phyloP scores from a whole-genome alignment of 1,140 invertebrate species.

The Listronotus oregonensis region DNA sequence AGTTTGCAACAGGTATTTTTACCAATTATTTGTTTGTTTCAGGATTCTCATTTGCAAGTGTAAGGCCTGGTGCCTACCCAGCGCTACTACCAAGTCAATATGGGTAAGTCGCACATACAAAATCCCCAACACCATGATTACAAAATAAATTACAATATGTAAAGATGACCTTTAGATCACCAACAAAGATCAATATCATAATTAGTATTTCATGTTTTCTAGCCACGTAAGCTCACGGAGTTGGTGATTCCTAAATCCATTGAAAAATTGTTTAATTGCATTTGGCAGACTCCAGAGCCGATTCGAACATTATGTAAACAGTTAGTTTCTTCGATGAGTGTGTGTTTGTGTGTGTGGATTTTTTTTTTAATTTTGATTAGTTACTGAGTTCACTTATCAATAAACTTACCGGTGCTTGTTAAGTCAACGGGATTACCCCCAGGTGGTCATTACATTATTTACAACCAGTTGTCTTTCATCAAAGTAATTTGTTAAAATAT shows the following conservation, averaged over 20 bases:
- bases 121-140: constrained; percentile 11
- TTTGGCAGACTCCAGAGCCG: constrained; percentile 50
- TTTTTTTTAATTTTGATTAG: constrained; percentile 53
- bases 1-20: too few relatives aligned
- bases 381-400: constrained; percentile 54
- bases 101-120: constrained; percentile 65
- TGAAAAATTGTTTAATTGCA: constrained; percentile 51
- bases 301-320: constrained; percentile 52
- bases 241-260: constrained; percentile 53
- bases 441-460: constrained; percentile 18
- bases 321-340: constrained; percentile 56
- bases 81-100: constrained; percentile 72
- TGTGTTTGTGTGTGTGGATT: constrained; percentile 55
- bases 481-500: too few relatives aligned
- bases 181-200: constrained; percentile 44
- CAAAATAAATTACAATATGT: background rate
- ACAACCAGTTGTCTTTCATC: background rate
- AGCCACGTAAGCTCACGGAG: constrained; percentile 51
- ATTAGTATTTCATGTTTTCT: constrained; percentile 54
- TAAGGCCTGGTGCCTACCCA: constrained; percentile 68
- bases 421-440: constrained; percentile 36
- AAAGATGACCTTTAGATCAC: constrained; percentile 30
- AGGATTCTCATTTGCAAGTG: constrained; percentile 69
- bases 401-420: constrained; percentile 34
- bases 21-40: constrained; percentile 46